Conservation (phyloP, 35 echinoderm and acorn worm species). For the Patiria miniata region DNA sequence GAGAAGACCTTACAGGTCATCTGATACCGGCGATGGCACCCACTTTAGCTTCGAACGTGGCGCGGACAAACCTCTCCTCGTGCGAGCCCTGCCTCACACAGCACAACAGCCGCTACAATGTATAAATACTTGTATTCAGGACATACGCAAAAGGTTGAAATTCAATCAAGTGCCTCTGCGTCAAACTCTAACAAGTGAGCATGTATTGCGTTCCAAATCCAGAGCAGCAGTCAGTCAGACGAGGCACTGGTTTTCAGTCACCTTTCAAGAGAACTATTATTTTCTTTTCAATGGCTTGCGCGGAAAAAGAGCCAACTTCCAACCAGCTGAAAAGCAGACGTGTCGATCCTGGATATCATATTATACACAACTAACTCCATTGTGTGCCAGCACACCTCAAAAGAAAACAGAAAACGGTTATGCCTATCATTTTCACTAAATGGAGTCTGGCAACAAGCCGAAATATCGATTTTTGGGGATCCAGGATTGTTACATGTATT, state of each 20-base stretch:
- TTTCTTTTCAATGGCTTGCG: neutral
- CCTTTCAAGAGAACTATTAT: neutral
- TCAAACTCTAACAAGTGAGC: constrained; percentile 18
- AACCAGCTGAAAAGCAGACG: neutral
- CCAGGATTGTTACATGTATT: neutral
- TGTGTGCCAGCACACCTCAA: neutral
- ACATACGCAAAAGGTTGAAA: constrained; percentile 8
- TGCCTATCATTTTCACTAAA: no score
- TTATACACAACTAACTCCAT: neutral
- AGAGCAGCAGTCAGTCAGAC: neutral
- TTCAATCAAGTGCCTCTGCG: constrained; percentile 11
- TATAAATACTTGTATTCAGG: constrained; percentile 15
- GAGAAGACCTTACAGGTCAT: neutral
- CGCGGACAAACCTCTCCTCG: constrained; percentile 20
- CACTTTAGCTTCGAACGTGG: neutral
- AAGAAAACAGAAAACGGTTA: neutral
- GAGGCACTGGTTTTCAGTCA: neutral
- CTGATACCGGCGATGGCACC: neutral
- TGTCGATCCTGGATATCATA: neutral
- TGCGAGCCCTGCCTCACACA: neutral
- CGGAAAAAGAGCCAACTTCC: neutral
- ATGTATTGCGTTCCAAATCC: neutral
- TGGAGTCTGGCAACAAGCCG: neutral
- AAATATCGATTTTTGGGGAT: neutral
- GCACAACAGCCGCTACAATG: constrained; percentile 2